Evolutionary conservation across 2,113 vertebrate genomes (phyloP), one percentile per base, ranked within the genome.

Genomic region (Apteryx owenii): DNA sequence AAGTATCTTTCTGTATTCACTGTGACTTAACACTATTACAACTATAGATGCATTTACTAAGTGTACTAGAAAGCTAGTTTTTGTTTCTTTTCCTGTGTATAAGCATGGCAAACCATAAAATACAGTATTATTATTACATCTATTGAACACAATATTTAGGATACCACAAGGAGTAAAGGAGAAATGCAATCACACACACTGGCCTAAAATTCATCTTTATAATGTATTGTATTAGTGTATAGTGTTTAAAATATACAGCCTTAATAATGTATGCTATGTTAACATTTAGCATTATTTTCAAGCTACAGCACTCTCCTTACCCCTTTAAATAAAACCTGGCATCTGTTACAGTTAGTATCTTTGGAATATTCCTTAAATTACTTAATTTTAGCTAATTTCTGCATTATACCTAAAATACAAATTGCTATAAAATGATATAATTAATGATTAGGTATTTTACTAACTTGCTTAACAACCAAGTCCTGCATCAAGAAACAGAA

Each of bases 171-270:
- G 78, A 95, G 79, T 80, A 92, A 89, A 91, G 6, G 12, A 85
- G 54, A 77, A 94, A 92, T 33, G 17, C 5, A 64, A 23, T 50
- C 53, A 46, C 36, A 90, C 12, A n/a, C 8, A 53, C 1, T 46
- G 36, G 40, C 76, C 85, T 92, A 89, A 93, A 93, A 92, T 91
- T 97, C 11, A 71, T 85, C 81, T 85, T 94, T 88, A 42, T 88
- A 68, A 90, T 3, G 6, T 60, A 83, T 26, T 50, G 3, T 64
- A 70, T 89, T 81, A 54, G 6, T 54, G 36, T 42, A 68, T 26
- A 70, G 31, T 9, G 40, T 85, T 90, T 90, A 48, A 85, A 95
- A 93, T 91, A 91, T 36, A 62, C 19, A 85, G 25, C 18, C 68
- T 81, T 75, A 73, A 81, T 93, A 73, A 53, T 94, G 85, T 81